Evolutionary conservation across 2,113 vertebrate species (phyloP).

Genomic region (Pterophyllum scalare): DNA sequence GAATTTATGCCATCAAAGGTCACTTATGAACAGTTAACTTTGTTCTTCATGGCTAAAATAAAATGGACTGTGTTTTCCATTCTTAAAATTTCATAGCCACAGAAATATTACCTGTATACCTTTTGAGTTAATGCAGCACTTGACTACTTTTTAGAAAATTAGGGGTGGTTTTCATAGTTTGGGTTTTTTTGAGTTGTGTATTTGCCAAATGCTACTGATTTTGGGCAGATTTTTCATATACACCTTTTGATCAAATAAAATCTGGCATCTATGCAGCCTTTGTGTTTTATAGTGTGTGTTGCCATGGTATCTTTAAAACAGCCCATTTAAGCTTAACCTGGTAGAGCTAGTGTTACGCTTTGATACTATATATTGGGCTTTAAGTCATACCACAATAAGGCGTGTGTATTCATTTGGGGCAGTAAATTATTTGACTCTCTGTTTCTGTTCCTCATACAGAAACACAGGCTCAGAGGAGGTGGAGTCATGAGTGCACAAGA

Average conservation of each 20-base stretch:
- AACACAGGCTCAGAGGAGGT: constrained; percentile 68
- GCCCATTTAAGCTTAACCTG: not conserved
- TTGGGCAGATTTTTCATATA: not conserved
- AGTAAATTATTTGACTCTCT: constrained; percentile 16
- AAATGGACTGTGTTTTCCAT: not conserved
- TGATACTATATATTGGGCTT: not conserved
- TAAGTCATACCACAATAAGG: not conserved
- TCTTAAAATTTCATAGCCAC: constrained; percentile 1
- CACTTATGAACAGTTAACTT: constrained; percentile 35
- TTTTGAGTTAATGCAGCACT: not conserved
- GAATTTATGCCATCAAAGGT: constrained; percentile 56
- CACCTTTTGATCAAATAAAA: not conserved
- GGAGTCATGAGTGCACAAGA: constrained; percentile 81
- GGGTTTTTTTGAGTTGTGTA: not conserved
- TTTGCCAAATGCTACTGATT: constrained; percentile 5
- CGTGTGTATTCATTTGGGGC: not conserved
- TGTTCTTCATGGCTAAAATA: not conserved
- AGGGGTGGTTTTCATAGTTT: not conserved
- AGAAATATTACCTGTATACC: not conserved
- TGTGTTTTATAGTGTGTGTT: not conserved
- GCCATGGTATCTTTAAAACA: constrained; percentile 2
- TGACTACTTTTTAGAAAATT: constrained; percentile 21
- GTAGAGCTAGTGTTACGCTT: not conserved
- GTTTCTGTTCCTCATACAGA: constrained; percentile 43
- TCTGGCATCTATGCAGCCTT: not conserved